Base-by-base conservation (phyloP, 2,888 invertebrate species). In the Stenoptilia bipunctidactyla region DNA sequence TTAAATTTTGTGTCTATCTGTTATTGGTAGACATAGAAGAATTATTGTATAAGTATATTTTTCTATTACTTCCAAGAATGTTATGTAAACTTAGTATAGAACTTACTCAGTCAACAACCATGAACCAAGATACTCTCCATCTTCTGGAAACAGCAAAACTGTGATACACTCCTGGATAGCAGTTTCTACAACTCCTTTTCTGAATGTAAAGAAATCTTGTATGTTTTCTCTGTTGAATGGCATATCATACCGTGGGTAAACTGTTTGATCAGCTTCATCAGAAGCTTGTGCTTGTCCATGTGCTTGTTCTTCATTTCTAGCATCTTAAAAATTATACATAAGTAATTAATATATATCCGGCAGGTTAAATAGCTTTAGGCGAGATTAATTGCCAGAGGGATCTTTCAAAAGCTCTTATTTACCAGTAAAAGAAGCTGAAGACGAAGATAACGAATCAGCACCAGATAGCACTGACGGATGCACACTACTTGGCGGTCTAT, bases 21-120 rank as follows among this genome's bases (percentile, higher is more conserved):
- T n/a, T n/a, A n/a, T n/a, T n/a, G n/a, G n/a, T n/a, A n/a, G n/a
- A n/a, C n/a, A n/a, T n/a, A n/a, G n/a, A n/a, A n/a, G n/a, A n/a
- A n/a, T n/a, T n/a, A n/a, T n/a, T n/a, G n/a, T n/a, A n/a, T n/a
- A n/a, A n/a, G n/a, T n/a, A n/a, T n/a, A n/a, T n/a, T n/a, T n/a
- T n/a, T n/a, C n/a, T n/a, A n/a, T n/a, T n/a, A n/a, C n/a, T n/a
- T n/a, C n/a, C n/a, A n/a, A n/a, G n/a, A n/a, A n/a, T n/a, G n/a
- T n/a, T n/a, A n/a, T n/a, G n/a, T n/a, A n/a, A n/a, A n/a, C n/a
- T n/a, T n/a, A n/a, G n/a, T n/a, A n/a, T n/a, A n/a, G 8, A 35
- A 82, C 89, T 73, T 83, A 94, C 93, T 93, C 93, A 15, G 93
- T 93, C 25, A 94, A 72, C 40, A 94, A 77, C 91, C 93, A 94